These are phyloP conservation scores for Heliangelus exortis DNA, from an alignment of 2,797 vertebrate species.

Conservation along the genomic window DNA sequence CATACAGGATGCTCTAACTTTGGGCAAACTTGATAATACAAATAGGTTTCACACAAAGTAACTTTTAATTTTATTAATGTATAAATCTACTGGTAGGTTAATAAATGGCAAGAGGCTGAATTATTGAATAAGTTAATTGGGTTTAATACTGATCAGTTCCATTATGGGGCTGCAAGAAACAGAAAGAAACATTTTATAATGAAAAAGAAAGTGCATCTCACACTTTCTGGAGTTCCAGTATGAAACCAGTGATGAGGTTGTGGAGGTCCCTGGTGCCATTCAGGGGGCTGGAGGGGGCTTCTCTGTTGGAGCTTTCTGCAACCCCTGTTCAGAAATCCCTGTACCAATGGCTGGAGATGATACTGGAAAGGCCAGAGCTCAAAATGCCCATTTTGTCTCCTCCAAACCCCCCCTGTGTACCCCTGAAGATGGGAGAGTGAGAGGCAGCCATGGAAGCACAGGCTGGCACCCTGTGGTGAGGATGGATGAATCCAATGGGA, in stretches of 20 bases:
- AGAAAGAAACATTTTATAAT: background rate
- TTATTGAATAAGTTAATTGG: background rate
- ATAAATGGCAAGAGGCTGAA: background rate
- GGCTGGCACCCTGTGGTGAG: background rate
- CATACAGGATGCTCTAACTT: background rate
- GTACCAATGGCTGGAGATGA: background rate
- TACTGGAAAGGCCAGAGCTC: background rate
- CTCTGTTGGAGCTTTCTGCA: background rate
- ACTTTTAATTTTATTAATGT: background rate
- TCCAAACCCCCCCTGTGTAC: background rate
- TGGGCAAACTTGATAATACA: background rate
- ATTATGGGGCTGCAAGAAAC: background rate
- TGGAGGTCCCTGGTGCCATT: background rate
- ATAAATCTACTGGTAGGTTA: background rate
- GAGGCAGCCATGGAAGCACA: background rate
- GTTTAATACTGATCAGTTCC: background rate
- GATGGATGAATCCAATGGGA: background rate
- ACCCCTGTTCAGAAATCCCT: rapidly evolving
- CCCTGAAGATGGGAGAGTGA: background rate
- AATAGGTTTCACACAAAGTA: background rate
- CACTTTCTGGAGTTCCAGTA: background rate
- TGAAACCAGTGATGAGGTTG: background rate
- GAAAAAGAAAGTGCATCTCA: background rate
- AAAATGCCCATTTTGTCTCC: background rate
- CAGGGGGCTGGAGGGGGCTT: background rate